Evolutionary conservation across 2,113 vertebrate species (phyloP).

Genomic region (Aspidoscelis tigris): DNA sequence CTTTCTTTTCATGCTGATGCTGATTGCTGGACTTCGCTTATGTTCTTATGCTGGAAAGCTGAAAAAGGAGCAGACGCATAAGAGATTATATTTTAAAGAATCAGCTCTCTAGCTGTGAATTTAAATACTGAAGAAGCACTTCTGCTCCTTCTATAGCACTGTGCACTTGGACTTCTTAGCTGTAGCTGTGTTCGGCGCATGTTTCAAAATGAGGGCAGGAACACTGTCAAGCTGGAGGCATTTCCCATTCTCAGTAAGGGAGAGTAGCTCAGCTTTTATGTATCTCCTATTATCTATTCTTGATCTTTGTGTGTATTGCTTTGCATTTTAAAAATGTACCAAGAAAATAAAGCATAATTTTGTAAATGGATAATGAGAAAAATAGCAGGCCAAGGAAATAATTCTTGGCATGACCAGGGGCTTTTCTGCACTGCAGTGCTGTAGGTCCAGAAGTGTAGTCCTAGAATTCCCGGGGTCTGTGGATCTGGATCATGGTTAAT

Average conservation of each 20-base stretch:
- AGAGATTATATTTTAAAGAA: not conserved
- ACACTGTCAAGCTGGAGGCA: not conserved
- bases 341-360: no score
- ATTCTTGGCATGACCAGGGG: no score
- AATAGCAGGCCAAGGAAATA: no score
- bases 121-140: not conserved
- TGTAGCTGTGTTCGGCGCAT: not conserved
- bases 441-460: no score
- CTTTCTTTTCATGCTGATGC: not conserved
- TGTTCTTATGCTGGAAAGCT: not conserved
- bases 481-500: no score
- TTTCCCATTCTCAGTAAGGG: not conserved
- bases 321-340: no score
- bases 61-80: not conserved
- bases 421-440: no score
- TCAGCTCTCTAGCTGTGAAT: not conserved
- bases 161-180: not conserved
- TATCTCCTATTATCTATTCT: no score
- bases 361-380: no score
- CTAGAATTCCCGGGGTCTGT: no score
- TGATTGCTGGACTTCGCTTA: not conserved
- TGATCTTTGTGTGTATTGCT: no score
- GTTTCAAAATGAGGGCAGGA: not conserved
- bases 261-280: not conserved
- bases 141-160: not conserved